Conservation (phyloP, 2,797 vertebrate species). For the Sebastes kiyomatsui region DNA sequence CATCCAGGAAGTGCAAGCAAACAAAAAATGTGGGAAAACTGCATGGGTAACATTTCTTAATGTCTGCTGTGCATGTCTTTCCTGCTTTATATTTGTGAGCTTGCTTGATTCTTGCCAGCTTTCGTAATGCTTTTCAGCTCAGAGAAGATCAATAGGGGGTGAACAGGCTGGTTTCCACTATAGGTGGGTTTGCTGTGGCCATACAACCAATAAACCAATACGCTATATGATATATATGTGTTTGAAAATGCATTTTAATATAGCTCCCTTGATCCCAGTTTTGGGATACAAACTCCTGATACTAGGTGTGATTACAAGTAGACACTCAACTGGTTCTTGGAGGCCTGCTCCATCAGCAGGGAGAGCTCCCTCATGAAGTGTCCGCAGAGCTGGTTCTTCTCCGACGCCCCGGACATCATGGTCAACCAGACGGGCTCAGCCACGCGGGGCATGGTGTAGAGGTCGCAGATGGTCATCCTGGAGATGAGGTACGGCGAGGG, state of each 20-base stretch:
- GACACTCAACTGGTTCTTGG: constrained; percentile 95
- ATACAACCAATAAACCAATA: background rate
- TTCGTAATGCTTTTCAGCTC: background rate
- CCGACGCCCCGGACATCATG: constrained; percentile 95
- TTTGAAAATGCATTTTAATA: background rate
- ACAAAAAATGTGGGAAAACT: constrained; percentile 17
- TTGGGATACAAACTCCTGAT: background rate
- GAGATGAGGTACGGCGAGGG: constrained; percentile 28
- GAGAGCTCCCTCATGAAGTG: constrained; percentile 97
- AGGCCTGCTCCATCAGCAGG: constrained; percentile 95
- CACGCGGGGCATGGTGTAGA: constrained; percentile 98
- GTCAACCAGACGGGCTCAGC: constrained; percentile 97
- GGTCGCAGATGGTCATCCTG: constrained; percentile 96
- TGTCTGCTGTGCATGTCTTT: background rate
- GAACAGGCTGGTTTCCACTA: background rate
- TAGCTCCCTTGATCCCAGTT: background rate
- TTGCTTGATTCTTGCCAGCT: background rate
- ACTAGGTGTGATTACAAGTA: background rate
- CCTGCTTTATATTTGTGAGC: background rate
- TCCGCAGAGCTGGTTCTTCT: constrained; percentile 96
- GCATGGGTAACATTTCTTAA: background rate
- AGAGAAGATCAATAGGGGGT: background rate
- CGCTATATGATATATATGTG: background rate
- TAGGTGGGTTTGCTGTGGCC: background rate
- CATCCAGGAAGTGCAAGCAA: constrained; percentile 4